Evolutionary conservation across 2,888 invertebrate genomes (phyloP), one percentile per base, ranked within the genome.

Genomic region (Spodoptera littoralis): DNA sequence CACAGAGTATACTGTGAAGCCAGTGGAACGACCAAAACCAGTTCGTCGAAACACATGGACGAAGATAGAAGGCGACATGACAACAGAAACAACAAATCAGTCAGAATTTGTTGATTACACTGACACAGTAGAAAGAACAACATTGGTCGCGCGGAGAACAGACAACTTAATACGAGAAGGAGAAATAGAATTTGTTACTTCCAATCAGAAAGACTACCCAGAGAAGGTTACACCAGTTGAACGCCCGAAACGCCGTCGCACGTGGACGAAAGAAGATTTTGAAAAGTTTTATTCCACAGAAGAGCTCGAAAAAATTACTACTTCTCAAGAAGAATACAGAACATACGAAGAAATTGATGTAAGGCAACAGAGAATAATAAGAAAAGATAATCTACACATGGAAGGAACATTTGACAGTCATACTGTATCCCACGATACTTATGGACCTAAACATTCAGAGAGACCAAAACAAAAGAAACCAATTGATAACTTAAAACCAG

Each of bases 31-130:
- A 80, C 95, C 96, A 48, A 95, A 92, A 81, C 95, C 96, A 64
- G 96, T 97, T 52, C 94, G 97, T 76, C 95, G 97, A 58, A 97
- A 97, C 81, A 97, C 97, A 1, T 97, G 96, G 95, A 97, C 97
- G 0, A 97, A 97, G 88, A 92, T 97, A 49, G 97, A 97, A 90
- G 97, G 97, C 41, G 97, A 97, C 60, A 96, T 97, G 89, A 95
- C 89, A 48, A 96, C 96, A 47, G 96, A 96, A 78, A 97, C 97
- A 4, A 97, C 97, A 18, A 95, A 92, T 55, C 94, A 95, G 85
- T 95, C 96, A 0, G 97, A 97, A 88, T 97, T 95, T 80, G 91
- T 96, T 61, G 96, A 97, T 86, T 95, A 96, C 81, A 95, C 95
- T 13, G 91, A 93, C 61, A 90, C 87, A 49, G 93, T 95, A 4